Base-by-base conservation (phyloP, 2,797 vertebrate genomes). In the Apogon talboti region DNA sequence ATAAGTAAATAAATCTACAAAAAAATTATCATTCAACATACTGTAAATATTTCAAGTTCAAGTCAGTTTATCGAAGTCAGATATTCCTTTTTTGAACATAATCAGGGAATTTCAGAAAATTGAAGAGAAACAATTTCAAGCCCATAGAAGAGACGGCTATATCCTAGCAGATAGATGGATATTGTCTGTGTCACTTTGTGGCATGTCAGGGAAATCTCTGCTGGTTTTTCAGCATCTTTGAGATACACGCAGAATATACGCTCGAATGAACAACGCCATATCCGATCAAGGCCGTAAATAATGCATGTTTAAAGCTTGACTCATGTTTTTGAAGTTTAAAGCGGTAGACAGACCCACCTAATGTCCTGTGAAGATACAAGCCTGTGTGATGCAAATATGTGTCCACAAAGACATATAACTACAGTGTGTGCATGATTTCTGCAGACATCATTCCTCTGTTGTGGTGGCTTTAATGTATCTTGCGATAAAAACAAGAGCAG, bases 241-340 rank as follows among this genome's bases (percentile, higher is more conserved):
- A 51, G 68, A 78, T 85, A 73, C 72, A 76, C 0, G 37, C 69
- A 57, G 76, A 9, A 35, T 42, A 38, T 9, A 11, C 49, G 79
- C 81, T 71, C 71, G 81, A 76, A 78, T 85, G 85, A 83, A 63
- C 85, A 68, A 68, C 18, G 81, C 70, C 87, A 79, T 81, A 84
- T 89, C 64, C 10, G 33, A 85, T 87, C 81, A 84, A 58, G 47
- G 65, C 62, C 1, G n/a, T 89, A 74, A 88, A 90, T 86, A 89
- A 82, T 85, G 66, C 78, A 81, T 66, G 75, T 68, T 81, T 76
- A 78, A 76, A 79, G 68, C 85, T 66, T 78, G 74, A 76, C 75
- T 86, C 82, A 45, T 76, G 66, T 72, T 78, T 79, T 79, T 76
- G 74, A 86, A 77, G 66, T 77, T 77, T 60, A 78, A 75, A 66